These are phyloP conservation scores for Caenorhabditis plicata DNA, from an alignment of 2,888 invertebrate genomes.

Conservation along the genomic window DNA sequence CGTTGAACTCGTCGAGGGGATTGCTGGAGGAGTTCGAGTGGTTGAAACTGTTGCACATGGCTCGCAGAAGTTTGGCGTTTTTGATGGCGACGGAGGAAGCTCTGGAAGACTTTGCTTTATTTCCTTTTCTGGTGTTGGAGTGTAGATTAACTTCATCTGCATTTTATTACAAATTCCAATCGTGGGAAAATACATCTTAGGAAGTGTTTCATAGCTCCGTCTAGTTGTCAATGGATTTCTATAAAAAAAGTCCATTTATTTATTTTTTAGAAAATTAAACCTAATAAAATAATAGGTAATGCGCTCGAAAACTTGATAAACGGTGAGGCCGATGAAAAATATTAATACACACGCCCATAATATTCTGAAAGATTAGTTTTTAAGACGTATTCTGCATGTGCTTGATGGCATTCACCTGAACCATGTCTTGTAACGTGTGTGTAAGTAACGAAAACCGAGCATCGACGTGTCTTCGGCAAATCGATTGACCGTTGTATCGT, in stretches of 20 bases:
- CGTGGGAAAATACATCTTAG: slow-evolving; percentile 51
- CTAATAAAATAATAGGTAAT: slow-evolving; percentile 54
- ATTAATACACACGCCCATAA: slow-evolving; percentile 54
- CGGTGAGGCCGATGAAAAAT: slow-evolving; percentile 55
- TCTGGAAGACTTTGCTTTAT: slow-evolving; percentile 28
- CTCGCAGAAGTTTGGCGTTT: slow-evolving; percentile 38
- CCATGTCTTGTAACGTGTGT: slow-evolving; percentile 57
- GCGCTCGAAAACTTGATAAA: slow-evolving; percentile 57
- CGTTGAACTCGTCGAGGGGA: slow-evolving; percentile 44
- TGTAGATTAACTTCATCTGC: slow-evolving; percentile 49
- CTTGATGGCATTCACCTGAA: slow-evolving; percentile 35
- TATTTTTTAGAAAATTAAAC: too few species aligned
- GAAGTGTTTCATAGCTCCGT: slow-evolving; percentile 52
- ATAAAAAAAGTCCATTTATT: slow-evolving; percentile 3
- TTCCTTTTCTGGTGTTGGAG: not conserved
- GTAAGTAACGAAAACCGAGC: slow-evolving; percentile 56
- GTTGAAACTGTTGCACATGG: slow-evolving; percentile 38
- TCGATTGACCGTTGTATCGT: slow-evolving; percentile 29
- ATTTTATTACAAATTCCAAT: slow-evolving; percentile 60
- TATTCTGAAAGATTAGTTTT: slow-evolving; percentile 32
- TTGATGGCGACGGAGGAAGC: slow-evolving; percentile 49
- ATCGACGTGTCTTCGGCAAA: slow-evolving; percentile 60
- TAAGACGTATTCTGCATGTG: slow-evolving; percentile 1
- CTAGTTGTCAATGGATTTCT: slow-evolving; percentile 52
- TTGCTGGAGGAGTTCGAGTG: slow-evolving; percentile 24